Conservation (phyloP, 1,140 invertebrate genomes). For the Pygmarrhopalites habei region DNA sequence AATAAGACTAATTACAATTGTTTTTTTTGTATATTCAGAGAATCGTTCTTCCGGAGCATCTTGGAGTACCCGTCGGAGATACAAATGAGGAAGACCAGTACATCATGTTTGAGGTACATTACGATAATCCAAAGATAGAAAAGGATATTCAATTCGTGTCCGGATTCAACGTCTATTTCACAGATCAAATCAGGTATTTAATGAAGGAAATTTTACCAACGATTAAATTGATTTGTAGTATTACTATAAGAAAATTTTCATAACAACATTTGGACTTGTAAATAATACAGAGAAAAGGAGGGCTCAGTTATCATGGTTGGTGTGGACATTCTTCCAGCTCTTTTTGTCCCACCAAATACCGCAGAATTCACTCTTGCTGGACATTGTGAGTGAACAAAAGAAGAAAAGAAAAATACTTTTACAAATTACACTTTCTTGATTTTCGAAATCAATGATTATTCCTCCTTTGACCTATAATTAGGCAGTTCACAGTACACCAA, state of each 20-base stretch:
- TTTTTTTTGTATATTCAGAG: neutral
- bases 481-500: too few relatives aligned
- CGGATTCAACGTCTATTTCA: conserved; percentile 17
- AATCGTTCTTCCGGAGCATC: conserved; percentile 20
- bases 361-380: conserved; percentile 9
- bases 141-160: neutral
- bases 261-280: neutral
- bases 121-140: conserved; percentile 19
- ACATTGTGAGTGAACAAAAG: conserved; percentile 44
- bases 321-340: neutral
- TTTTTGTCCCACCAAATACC: conserved; percentile 15
- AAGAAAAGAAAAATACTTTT: too few relatives aligned
- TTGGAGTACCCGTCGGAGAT: conserved; percentile 20
- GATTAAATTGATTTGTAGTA: too few relatives aligned
- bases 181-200: conserved; percentile 1
- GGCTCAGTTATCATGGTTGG: conserved; percentile 15
- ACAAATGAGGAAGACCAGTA: conserved; percentile 11
- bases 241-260: neutral
- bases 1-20: neutral
- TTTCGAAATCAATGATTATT: too few relatives aligned
- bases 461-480: too few relatives aligned
- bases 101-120: conserved; percentile 27
- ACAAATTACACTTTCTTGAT: too few relatives aligned
- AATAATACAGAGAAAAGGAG: conserved; percentile 8
- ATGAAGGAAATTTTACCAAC: too few relatives aligned